A percentile compares a stretch with the other conserved stretches of the same genome.
Evolutionary conservation across 2,113 vertebrate species (phyloP).

Genomic region (Meleagris gallopavo): DNA sequence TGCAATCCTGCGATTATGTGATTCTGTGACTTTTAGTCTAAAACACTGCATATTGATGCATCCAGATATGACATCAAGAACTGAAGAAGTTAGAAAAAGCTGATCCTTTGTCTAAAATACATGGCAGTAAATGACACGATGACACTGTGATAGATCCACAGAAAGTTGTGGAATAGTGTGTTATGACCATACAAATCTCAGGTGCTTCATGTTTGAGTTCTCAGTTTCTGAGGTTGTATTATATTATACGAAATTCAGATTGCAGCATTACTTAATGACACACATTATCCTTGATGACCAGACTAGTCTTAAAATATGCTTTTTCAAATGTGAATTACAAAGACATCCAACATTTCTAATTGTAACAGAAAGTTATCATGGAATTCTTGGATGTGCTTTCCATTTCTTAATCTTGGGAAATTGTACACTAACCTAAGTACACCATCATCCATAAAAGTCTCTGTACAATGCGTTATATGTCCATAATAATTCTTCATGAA

Average conservation of each 20-base stretch:
- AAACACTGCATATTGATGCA: accelerated
- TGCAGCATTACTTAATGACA: not conserved
- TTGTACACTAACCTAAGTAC: not conserved
- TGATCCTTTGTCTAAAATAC: not conserved
- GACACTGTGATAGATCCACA: not conserved
- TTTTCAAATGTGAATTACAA: not conserved
- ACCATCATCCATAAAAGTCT: not conserved
- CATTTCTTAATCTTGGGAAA: not conserved
- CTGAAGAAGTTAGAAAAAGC: not conserved
- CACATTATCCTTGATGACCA: not conserved
- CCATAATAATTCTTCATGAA: not conserved
- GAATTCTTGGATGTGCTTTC: not conserved
- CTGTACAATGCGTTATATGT: not conserved
- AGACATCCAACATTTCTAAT: not conserved
- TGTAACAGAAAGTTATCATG: not conserved
- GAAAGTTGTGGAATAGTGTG: not conserved
- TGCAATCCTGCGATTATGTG: too few species aligned
- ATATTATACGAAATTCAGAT: not conserved
- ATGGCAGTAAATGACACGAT: not conserved
- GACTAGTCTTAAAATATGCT: not conserved
- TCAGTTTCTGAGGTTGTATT: not conserved
- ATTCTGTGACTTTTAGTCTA: not conserved
- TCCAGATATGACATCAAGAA: not conserved
- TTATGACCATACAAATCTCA: not conserved
- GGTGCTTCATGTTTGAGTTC: not conserved